These are phyloP conservation scores for Petromus typicus DNA, from an alignment of 2,113 vertebrate species.

Conservation along the genomic window DNA sequence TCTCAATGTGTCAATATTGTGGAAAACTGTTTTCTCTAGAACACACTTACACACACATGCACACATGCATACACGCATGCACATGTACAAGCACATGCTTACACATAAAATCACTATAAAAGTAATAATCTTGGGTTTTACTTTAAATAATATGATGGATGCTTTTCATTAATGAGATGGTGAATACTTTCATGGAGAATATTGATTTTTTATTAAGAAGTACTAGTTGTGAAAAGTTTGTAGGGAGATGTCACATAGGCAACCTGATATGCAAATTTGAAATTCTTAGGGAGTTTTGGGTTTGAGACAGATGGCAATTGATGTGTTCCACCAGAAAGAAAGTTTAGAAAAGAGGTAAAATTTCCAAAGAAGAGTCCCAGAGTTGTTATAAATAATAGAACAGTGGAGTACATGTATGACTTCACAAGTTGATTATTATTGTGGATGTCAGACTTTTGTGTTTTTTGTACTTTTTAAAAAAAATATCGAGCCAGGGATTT, in stretches of 20 bases:
- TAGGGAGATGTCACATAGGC: background rate
- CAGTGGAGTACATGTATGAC: background rate
- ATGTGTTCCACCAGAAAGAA: background rate
- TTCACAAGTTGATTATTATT: background rate
- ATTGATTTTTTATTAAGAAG: background rate
- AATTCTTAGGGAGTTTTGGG: background rate
- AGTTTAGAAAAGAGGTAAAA: background rate
- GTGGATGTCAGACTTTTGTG: background rate
- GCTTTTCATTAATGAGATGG: background rate
- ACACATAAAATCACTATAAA: background rate
- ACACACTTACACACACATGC: background rate
- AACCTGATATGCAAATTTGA: background rate
- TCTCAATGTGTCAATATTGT: background rate
- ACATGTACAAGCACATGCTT: too few relatives aligned
- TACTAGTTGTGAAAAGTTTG: background rate
- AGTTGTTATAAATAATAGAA: background rate
- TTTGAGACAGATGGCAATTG: background rate
- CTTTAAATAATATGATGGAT: background rate
- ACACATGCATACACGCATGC: too few relatives aligned
- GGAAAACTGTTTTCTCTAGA: background rate
- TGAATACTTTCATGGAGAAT: background rate
- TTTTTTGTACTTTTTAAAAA: conserved; percentile 16
- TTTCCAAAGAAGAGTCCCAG: background rate
- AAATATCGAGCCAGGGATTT: too few relatives aligned
- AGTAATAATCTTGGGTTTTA: background rate